phyloP scores from a whole-genome alignment of 2,113 vertebrate species.

The Neolamprologus sp. region DNA sequence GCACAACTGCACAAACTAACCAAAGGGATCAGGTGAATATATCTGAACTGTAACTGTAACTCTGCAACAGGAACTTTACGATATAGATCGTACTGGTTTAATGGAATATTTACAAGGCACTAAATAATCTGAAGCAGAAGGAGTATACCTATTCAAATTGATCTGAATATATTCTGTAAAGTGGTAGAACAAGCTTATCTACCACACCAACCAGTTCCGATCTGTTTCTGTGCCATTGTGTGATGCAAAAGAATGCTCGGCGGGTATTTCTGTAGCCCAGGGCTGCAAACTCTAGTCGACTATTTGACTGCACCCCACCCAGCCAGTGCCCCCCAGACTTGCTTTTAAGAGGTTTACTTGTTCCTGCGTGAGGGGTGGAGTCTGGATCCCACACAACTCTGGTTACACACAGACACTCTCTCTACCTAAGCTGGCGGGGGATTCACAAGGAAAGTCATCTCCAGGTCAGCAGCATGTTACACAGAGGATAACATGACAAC shows the following conservation, averaged over 20 bases:
- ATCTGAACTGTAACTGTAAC: neutral
- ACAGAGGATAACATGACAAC: conserved; percentile 18
- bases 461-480: conserved; percentile 16
- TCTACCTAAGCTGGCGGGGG: neutral
- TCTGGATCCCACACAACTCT: conserved; percentile 51
- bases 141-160: neutral
- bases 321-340: conserved; percentile 48
- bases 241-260: conserved; percentile 45
- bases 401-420: conserved; percentile 46
- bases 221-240: conserved; percentile 52
- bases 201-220: conserved; percentile 29
- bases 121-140: neutral
- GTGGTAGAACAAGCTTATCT: conserved; percentile 8
- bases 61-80: neutral
- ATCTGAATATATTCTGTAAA: neutral
- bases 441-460: conserved; percentile 39
- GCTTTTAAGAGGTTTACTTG: conserved; percentile 67
- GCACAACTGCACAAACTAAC: neutral
- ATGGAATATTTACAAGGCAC: neutral
- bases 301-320: conserved; percentile 41
- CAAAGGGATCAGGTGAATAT: neutral
- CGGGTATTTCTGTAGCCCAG: conserved; percentile 53
- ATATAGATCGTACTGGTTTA: neutral
- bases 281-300: conserved; percentile 45
- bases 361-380: conserved; percentile 52